Conservation (phyloP, 2,113 vertebrate species). For the Saccopteryx bilineata region DNA sequence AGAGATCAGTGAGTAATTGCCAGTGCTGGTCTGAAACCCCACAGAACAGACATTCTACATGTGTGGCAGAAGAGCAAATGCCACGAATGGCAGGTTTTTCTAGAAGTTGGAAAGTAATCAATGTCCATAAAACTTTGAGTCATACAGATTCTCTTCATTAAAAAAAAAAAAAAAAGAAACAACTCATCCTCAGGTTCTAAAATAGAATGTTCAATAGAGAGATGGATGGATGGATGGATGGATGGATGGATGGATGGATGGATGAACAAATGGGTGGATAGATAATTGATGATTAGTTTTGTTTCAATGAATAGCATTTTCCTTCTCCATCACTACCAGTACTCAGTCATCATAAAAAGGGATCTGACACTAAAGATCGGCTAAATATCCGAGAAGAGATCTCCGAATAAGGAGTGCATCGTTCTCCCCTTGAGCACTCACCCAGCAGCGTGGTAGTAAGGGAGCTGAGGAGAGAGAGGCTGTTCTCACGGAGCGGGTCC, state of each 20-base stretch:
- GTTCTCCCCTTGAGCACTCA: not conserved
- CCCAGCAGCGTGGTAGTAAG: not conserved
- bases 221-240: not conserved
- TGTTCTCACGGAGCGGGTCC: fast-evolving
- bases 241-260: not conserved
- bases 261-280: not conserved
- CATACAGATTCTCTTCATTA: not conserved
- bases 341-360: not conserved
- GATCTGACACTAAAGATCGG: not conserved
- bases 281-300: not conserved
- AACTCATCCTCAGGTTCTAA: no score
- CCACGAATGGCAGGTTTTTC: not conserved
- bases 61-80: not conserved
- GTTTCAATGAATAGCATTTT: not conserved
- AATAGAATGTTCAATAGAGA: no score
- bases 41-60: not conserved
- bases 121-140: not conserved
- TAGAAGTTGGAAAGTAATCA: not conserved
- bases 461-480: not conserved
- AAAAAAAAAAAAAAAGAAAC: not conserved
- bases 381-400: not conserved
- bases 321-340: not conserved
- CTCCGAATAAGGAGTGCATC: not conserved
- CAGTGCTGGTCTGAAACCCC: not conserved
- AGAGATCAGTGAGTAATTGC: not conserved